Evolutionary conservation across 2,113 vertebrate genomes (phyloP).

Genomic region (Anas platyrhynchos): DNA sequence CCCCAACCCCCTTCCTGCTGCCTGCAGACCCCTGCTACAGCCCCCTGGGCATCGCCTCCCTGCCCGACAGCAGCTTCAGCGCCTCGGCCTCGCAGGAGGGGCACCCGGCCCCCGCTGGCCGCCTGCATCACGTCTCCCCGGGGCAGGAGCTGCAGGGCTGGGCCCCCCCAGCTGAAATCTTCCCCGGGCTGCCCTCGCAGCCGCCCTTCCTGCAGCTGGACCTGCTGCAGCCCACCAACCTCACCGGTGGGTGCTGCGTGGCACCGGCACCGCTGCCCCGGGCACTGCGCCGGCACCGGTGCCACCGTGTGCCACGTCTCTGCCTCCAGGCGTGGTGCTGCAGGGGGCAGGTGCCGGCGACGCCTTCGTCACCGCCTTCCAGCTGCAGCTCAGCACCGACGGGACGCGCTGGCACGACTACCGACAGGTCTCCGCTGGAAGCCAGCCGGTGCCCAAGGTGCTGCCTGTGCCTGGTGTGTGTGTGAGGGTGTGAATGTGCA

Average conservation of each 20-base stretch:
- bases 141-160: conserved; percentile 75
- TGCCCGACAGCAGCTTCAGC: conserved; percentile 75
- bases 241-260: conserved; percentile 77
- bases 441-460: conserved; percentile 77
- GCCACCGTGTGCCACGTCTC: too few species aligned
- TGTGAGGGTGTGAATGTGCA: background rate
- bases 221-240: conserved; percentile 78
- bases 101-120: conserved; percentile 71
- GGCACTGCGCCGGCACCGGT: background rate
- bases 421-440: conserved; percentile 67
- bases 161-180: conserved; percentile 76
- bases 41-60: conserved; percentile 78
- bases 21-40: conserved; percentile 82
- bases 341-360: conserved; percentile 77
- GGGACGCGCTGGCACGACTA: conserved; percentile 80
- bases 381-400: conserved; percentile 84
- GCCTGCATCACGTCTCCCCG: conserved; percentile 46
- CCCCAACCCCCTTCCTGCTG: background rate
- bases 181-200: conserved; percentile 56
- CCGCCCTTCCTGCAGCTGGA: conserved; percentile 78
- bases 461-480: too few species aligned
- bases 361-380: conserved; percentile 80
- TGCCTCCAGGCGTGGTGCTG: conserved; percentile 78
- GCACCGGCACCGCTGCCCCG: too few species aligned
- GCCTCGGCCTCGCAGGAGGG: conserved; percentile 71